Evolutionary conservation across 2,888 invertebrate genomes (phyloP), one percentile per base, ranked within the genome.

Genomic region (Brachyptera putata): DNA sequence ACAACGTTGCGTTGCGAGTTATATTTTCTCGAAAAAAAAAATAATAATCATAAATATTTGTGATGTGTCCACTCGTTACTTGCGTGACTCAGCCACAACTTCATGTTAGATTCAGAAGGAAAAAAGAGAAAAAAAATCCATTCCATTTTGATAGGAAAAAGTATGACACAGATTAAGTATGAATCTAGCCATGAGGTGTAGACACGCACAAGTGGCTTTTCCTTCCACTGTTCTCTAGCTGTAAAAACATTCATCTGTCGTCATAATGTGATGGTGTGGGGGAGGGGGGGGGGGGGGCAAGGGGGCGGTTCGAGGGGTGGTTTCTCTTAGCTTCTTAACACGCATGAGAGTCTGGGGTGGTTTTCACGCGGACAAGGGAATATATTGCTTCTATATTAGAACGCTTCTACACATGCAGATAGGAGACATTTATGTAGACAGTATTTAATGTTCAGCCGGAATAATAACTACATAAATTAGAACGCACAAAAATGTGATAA

Each of bases 131-230:
- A 53, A 53, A 21, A 34, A 53, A 21, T 53, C 34, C 53, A 53
- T 53, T 53, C 53, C 36, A 36, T 53, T 53, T 46, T 22, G 36
- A 11, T 2, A 36, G 36, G 53, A 53, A 53, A 53, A 53, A 53
- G 53, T 53, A 53, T 53, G 36, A 53, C 34, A 50, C 49, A 34
- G 34, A 53, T 46, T 46, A 46, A 46, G 46, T 53, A 53, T 36
- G 53, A 53, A 53, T 53, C 36, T 53, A 46, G 46, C 53, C 53
- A 53, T 36, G 34, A 53, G 53, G 53, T 53, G 46, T 22, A 24
- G 46, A 46, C 46, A 46, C 46, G 46, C 46, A 46, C 46, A 46
- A 46, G 46, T 46, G 46, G 46, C 46, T 46, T 46, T 46, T 46
- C 46, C 46, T 46, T 46, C 46, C 24, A 24, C 22, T 21, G 24